A percentile compares a stretch with the other conserved stretches of the same genome.
Conservation (phyloP, 2,888 invertebrate species). For the Oscheius sp. region DNA sequence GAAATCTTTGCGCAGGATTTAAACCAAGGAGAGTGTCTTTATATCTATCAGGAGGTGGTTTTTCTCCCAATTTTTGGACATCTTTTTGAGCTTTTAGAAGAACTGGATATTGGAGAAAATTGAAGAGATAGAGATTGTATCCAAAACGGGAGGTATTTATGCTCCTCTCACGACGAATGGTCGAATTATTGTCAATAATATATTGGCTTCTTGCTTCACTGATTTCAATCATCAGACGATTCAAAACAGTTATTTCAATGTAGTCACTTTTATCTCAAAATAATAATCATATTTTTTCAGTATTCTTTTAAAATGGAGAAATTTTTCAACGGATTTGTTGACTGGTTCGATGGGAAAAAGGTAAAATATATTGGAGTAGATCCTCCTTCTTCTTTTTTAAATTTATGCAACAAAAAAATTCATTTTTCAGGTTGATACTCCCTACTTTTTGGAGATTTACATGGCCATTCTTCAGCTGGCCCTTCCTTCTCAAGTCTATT, state of each 20-base stretch:
- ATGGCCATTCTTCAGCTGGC: not conserved
- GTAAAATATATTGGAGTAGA: no score
- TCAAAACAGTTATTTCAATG: slow-evolving; percentile 39
- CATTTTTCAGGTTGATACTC: no score
- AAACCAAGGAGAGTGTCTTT: slow-evolving; percentile 40
- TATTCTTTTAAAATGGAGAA: not conserved
- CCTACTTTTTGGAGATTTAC: not conserved
- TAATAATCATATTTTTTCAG: not conserved
- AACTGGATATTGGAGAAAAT: slow-evolving; percentile 37
- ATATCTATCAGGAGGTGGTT: slow-evolving; percentile 39
- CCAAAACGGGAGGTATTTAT: slow-evolving; percentile 46
- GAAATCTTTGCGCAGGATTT: slow-evolving; percentile 43
- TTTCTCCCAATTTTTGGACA: not conserved
- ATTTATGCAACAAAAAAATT: no score
- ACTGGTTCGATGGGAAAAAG: not conserved
- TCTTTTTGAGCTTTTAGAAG: slow-evolving; percentile 21
- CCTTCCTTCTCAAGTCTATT: not conserved
- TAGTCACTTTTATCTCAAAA: not conserved
- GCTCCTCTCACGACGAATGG: slow-evolving; percentile 45
- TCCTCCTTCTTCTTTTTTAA: no score
- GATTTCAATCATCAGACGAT: slow-evolving; percentile 41
- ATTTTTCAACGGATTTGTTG: not conserved
- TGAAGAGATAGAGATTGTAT: no score
- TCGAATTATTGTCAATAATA: slow-evolving; percentile 50
- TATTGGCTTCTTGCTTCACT: slow-evolving; percentile 49